phyloP scores from a whole-genome alignment of 2,888 invertebrate species.

The Platycnemis pennipes region DNA sequence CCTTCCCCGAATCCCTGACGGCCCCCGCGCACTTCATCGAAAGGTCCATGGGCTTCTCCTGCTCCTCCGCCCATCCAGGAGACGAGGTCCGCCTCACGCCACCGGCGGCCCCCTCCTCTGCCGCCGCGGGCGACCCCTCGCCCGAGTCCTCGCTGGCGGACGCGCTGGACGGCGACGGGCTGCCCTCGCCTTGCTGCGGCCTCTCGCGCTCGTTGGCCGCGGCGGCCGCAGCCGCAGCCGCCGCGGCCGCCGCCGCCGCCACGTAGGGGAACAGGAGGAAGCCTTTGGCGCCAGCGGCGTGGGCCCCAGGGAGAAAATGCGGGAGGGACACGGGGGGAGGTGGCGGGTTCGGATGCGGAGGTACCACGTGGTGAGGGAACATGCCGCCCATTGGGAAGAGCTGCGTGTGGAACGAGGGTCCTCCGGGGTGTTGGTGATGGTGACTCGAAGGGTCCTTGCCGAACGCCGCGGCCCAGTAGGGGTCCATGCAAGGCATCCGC shows the following conservation, averaged over 20 bases:
- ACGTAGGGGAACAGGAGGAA: slow-evolving; percentile 52
- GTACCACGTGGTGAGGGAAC: slow-evolving; percentile 15
- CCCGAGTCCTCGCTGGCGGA: slow-evolving; percentile 29
- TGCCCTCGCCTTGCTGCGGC: background rate
- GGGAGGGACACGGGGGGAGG: slow-evolving; percentile 6
- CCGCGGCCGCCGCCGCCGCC: slow-evolving; percentile 50
- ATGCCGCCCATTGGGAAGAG: slow-evolving; percentile 33
- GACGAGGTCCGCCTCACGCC: slow-evolving; percentile 26
- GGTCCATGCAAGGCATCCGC: slow-evolving; percentile 31
- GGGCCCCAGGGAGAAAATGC: background rate
- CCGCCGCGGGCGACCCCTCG: slow-evolving; percentile 25
- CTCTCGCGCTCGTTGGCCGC: slow-evolving; percentile 37
- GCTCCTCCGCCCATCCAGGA: slow-evolving; percentile 2
- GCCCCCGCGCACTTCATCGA: slow-evolving; percentile 30
- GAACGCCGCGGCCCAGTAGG: slow-evolving; percentile 7
- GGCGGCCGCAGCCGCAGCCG: slow-evolving; percentile 21
- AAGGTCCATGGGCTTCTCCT: slow-evolving; percentile 67
- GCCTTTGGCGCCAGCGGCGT: slow-evolving; percentile 30
- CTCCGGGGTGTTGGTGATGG: background rate
- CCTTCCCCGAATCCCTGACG: background rate
- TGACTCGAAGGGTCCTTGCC: background rate
- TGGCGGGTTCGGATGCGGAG: background rate
- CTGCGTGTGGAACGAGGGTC: slow-evolving; percentile 25
- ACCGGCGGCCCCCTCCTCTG: background rate
- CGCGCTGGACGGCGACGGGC: background rate